Conservation (phyloP, 2,888 invertebrate genomes). For the Noctua janthina region DNA sequence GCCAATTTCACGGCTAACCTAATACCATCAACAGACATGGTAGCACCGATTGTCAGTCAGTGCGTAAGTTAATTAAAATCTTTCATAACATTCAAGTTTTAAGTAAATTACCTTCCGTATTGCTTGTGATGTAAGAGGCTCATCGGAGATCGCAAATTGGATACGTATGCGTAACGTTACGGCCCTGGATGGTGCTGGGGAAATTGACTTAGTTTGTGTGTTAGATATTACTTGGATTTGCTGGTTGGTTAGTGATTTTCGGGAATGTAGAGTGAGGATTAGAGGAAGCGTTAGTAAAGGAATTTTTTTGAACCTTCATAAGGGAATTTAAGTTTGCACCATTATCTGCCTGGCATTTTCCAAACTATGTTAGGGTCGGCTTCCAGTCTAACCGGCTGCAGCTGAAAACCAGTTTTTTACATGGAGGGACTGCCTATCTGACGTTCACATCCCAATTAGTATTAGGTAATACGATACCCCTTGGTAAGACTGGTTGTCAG, state of each 20-base stretch:
- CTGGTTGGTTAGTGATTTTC: not conserved
- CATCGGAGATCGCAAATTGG: conserved; percentile 62
- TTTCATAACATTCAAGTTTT: conserved; percentile 59
- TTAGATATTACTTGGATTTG: not conserved
- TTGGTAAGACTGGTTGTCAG: too few species aligned
- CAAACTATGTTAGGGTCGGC: too few species aligned
- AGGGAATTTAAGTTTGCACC: too few species aligned
- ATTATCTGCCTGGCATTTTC: too few species aligned
- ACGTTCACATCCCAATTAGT: too few species aligned
- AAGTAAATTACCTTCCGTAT: conserved; percentile 61
- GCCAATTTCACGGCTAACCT: conserved; percentile 41
- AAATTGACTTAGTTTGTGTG: conserved; percentile 37
- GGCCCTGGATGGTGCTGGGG: conserved; percentile 30
- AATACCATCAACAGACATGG: conserved; percentile 37
- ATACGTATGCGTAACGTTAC: conserved; percentile 55
- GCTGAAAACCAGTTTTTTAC: too few species aligned
- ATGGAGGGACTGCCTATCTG: too few species aligned
- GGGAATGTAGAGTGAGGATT: not conserved
- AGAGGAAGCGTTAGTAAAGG: too few species aligned
- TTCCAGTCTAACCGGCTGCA: too few species aligned
- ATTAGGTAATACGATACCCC: too few species aligned
- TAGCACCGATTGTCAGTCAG: conserved; percentile 39
- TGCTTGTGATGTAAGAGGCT: conserved; percentile 59
- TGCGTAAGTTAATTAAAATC: conserved; percentile 55
- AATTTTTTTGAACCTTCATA: too few species aligned